Conservation (phyloP, 2,113 vertebrate species). For the Leptocoma aspasia region DNA sequence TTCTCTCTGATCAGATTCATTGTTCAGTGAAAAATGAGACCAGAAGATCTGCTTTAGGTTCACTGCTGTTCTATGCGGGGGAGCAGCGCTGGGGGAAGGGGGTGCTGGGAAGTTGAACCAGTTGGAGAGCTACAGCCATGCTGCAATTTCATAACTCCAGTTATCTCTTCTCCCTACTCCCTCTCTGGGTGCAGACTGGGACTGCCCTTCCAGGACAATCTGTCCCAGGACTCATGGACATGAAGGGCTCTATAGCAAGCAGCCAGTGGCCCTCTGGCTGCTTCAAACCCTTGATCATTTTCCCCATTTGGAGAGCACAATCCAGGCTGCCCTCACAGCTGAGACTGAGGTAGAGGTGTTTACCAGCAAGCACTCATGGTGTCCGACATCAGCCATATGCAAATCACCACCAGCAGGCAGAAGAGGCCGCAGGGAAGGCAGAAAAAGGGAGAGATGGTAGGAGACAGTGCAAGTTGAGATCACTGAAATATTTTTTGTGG, state of each 20-base stretch:
- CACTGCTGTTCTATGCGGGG: background rate
- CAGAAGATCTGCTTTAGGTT: background rate
- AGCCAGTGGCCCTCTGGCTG: background rate
- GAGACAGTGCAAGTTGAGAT: background rate
- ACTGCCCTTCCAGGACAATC: background rate
- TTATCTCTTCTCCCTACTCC: background rate
- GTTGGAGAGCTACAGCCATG: background rate
- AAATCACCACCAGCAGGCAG: background rate
- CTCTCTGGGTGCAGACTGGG: background rate
- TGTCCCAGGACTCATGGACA: background rate
- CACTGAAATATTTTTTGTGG: background rate
- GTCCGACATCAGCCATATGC: background rate
- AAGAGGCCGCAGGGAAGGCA: background rate
- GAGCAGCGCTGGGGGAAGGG: background rate
- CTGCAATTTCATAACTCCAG: background rate
- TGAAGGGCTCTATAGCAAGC: background rate
- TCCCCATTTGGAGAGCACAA: background rate
- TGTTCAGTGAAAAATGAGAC: conserved; percentile 21
- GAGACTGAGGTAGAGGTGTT: background rate
- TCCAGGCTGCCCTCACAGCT: background rate
- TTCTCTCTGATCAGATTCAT: conserved; percentile 41
- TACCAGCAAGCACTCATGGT: background rate
- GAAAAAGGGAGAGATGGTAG: background rate
- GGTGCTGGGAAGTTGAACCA: background rate
- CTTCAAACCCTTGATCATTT: background rate